Evolutionary conservation across 2,797 vertebrate species (phyloP), one percentile per base, ranked within the genome.

Genomic region (Bradypus variegatus): DNA sequence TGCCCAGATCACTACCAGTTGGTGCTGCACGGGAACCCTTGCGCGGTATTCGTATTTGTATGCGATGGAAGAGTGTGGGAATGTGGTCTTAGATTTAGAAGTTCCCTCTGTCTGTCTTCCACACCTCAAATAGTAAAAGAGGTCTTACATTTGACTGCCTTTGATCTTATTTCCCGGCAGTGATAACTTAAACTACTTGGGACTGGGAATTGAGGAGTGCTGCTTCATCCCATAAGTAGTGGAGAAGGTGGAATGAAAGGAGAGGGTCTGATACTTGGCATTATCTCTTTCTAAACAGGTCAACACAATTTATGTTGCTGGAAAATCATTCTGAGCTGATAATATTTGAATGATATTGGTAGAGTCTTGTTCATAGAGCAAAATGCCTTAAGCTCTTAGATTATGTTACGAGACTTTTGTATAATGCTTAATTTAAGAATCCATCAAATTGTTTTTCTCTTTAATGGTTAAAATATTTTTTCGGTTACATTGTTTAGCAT

Each of bases 381-480:
- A 67, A 64, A 60, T 60, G 67, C 55, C 36, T 48, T 89, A 76
- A 83, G 67, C 67, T 78, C 5, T 38, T 81, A 15, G 36, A 55
- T 84, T 92, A n/a, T 90, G 73, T 64, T 33, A 8, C 1, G 33
- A 86, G 50, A 36, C 58, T 73, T 91, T 84, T n/a, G 48, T 69
- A n/a, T 87, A 29, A 48, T 33, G 27, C 21, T 93, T 93, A 92
- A 80, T 83, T 83, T 93, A 86, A 82, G 69, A 92, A 84, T 29
- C 2, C 70, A 92, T 75, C 69, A 87, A 83, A 69, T 88, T 77
- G 77, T 70, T 90, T 85, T 89, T 73, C 69, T 89, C 78, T 81
- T 89, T 77, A 93, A 58, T 86, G 82, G 29, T 84, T 92, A 4
- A 83, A 62, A 58, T 12, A 53, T 75, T 72, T 87, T 87, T 89